phyloP scores from a whole-genome alignment of 2,888 invertebrate genomes.

The Sylvicola cinctus region DNA sequence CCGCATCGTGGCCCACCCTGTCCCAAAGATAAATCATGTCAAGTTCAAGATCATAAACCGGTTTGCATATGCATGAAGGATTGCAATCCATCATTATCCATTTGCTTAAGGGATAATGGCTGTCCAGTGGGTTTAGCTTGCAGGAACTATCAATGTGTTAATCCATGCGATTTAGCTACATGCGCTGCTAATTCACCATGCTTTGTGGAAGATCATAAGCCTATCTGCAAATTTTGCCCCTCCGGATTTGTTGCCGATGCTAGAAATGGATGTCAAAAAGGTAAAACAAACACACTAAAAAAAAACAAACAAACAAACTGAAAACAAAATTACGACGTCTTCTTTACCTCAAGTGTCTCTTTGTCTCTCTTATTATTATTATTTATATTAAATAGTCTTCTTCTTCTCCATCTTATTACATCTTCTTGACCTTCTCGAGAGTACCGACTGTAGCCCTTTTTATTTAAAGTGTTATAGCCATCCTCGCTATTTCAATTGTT shows the following conservation, averaged over 20 bases:
- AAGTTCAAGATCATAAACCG: conserved; percentile 70
- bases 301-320: conserved; percentile 3
- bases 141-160: conserved; percentile 72
- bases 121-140: conserved; percentile 72
- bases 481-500: no score
- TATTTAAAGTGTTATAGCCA: no score
- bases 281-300: conserved; percentile 38
- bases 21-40: conserved; percentile 65
- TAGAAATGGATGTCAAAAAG: conserved; percentile 88
- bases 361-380: no score
- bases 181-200: conserved; percentile 74
- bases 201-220: conserved; percentile 85
- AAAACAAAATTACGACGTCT: conserved; percentile 9
- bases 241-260: conserved; percentile 80
- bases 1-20: conserved; percentile 39
- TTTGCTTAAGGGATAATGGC: conserved; percentile 75
- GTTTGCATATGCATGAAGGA: conserved; percentile 73
- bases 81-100: conserved; percentile 67
- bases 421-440: no score
- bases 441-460: no score
- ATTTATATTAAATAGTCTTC: conserved; percentile 15
- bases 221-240: conserved; percentile 91
- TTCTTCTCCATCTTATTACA: no score
- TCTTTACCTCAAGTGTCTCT: conserved; percentile 19
- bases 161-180: conserved; percentile 70